Evolutionary conservation across 2,888 invertebrate species (phyloP).

Genomic region (Caenorhabditis uteleia): DNA sequence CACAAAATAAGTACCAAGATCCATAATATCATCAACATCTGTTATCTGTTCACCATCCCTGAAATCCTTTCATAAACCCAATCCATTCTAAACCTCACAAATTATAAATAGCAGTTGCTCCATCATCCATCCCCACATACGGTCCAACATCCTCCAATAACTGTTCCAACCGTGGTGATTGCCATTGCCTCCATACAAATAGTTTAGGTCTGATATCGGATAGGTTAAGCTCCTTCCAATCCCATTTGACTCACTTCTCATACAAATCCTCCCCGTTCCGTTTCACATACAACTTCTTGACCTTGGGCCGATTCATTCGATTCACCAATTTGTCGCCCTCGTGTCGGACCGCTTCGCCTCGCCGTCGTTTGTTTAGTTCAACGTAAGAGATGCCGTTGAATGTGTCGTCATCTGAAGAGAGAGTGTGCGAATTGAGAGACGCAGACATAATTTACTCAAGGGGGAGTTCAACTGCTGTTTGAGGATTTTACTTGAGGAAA

Average conservation of each 20-base stretch:
- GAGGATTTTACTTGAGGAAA: too few species aligned
- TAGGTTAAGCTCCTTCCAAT: too few species aligned
- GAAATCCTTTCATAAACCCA: too few species aligned
- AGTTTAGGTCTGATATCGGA: slow-evolving; percentile 53
- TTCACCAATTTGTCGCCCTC: slow-evolving; percentile 46
- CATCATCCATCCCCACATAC: slow-evolving; percentile 49
- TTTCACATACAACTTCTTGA: slow-evolving; percentile 52
- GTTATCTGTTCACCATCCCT: slow-evolving; percentile 52
- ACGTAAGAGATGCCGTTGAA: slow-evolving; percentile 58
- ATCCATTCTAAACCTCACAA: slow-evolving; percentile 10
- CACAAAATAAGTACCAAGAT: slow-evolving; percentile 52
- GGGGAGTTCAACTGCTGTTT: too few species aligned
- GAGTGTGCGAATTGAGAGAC: too few species aligned
- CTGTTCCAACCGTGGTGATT: slow-evolving; percentile 46
- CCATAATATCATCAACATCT: slow-evolving; percentile 49
- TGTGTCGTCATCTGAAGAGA: slow-evolving; percentile 50
- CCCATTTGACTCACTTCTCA: slow-evolving; percentile 30
- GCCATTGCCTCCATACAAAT: slow-evolving; percentile 58
- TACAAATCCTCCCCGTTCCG: slow-evolving; percentile 47
- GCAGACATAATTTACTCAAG: too few species aligned
- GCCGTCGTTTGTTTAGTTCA: slow-evolving; percentile 56
- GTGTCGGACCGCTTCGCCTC: slow-evolving; percentile 49
- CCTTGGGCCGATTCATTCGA: slow-evolving; percentile 45
- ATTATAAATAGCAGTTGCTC: slow-evolving; percentile 35
- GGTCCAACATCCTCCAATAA: slow-evolving; percentile 54